Evolutionary conservation across 1,140 invertebrate genomes (phyloP).

Genomic region (Paracyclopina nana): DNA sequence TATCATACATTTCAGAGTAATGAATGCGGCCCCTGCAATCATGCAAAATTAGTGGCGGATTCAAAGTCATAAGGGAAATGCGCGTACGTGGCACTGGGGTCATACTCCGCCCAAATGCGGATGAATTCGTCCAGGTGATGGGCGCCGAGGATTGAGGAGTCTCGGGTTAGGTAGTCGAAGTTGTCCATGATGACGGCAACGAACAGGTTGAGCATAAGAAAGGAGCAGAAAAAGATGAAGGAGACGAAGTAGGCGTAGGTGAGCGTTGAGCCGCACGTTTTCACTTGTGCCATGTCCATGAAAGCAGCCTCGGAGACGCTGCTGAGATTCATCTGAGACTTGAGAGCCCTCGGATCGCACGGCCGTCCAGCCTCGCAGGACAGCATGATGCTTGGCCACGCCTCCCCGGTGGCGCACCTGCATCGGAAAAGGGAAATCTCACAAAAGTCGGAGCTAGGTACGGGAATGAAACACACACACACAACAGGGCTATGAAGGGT

Average conservation of each 20-base stretch:
- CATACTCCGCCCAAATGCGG: slow-evolving; percentile 97
- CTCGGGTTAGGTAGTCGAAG: slow-evolving; percentile 97
- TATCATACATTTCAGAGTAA: slow-evolving; percentile 99
- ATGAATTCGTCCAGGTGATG: slow-evolving; percentile 99
- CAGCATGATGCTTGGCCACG: slow-evolving; percentile 98
- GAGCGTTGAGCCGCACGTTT: slow-evolving; percentile 70
- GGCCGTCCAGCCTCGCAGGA: slow-evolving; percentile 45
- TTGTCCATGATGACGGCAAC: slow-evolving; percentile 99
- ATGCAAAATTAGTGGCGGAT: slow-evolving; percentile 17
- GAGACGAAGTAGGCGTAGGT: slow-evolving; percentile 97
- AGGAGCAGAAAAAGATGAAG: slow-evolving; percentile 99
- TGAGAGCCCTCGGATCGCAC: slow-evolving; percentile 51
- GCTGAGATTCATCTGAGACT: background rate
- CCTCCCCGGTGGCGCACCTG: slow-evolving; percentile 97
- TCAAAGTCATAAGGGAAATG: background rate
- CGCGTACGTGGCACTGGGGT: slow-evolving; percentile 92
- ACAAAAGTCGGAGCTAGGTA: background rate
- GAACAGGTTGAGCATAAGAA: slow-evolving; percentile 95
- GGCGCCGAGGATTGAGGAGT: slow-evolving; percentile 94
- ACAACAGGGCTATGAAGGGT: no score
- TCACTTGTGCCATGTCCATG: slow-evolving; percentile 27
- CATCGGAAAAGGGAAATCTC: slow-evolving; percentile 5
- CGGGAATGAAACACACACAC: background rate
- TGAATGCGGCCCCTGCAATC: slow-evolving; percentile 76
- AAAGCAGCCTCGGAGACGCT: background rate